These are phyloP conservation scores for Centropyge bicolor DNA, from an alignment of 2,797 vertebrate species.

Conservation along the genomic window DNA sequence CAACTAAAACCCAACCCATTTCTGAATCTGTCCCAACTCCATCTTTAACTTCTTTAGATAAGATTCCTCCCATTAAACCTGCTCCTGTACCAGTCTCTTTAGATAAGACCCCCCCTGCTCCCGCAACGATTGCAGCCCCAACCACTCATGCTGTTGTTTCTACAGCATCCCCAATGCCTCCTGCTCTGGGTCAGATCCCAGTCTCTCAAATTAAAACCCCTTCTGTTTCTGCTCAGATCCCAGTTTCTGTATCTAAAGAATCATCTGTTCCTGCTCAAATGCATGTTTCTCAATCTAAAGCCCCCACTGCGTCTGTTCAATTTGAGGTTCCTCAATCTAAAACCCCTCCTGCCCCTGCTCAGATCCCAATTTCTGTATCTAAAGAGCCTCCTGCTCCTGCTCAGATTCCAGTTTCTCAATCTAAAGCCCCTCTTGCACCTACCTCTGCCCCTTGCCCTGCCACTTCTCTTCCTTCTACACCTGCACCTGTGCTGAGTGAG, in stretches of 20 bases:
- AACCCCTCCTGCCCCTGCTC: not conserved
- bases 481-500: constrained; percentile 47
- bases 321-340: not conserved
- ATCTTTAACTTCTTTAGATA: constrained; percentile 52
- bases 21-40: constrained; percentile 42
- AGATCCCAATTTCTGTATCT: constrained; percentile 8
- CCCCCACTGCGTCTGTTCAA: not conserved
- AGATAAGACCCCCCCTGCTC: constrained; percentile 57
- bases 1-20: constrained; percentile 51
- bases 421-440: constrained; percentile 18
- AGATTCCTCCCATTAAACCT: constrained; percentile 47
- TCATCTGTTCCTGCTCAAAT: constrained; percentile 20
- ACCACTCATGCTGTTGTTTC: constrained; percentile 35
- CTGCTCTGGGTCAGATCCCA: constrained; percentile 21
- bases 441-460: constrained; percentile 23
- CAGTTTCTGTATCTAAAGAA: constrained; percentile 22
- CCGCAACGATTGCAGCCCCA: constrained; percentile 19
- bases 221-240: constrained; percentile 8
- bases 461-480: constrained; percentile 41
- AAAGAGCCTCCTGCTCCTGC: constrained; percentile 14
- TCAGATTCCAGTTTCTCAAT: constrained; percentile 3
- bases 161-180: constrained; percentile 19
- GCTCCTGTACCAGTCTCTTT: constrained; percentile 22
- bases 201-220: constrained; percentile 34
- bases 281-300: constrained; percentile 34